Evolutionary conservation across 2,113 vertebrate species (phyloP).

Genomic region (Prietella phreatophila): DNA sequence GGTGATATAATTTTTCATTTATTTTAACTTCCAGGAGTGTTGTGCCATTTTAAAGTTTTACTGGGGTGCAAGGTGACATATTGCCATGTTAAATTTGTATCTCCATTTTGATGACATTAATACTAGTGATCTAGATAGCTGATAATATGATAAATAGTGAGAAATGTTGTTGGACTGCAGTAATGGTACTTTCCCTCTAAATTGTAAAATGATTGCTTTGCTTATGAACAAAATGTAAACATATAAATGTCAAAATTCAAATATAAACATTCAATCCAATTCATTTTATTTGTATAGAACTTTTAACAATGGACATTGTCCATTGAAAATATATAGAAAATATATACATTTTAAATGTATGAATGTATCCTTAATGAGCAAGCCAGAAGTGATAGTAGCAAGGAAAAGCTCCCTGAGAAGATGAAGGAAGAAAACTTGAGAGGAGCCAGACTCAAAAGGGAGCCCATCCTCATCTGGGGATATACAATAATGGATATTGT

Average conservation of each 20-base stretch:
- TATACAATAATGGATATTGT: too few species aligned
- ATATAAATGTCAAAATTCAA: background rate
- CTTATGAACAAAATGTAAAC: background rate
- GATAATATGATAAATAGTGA: background rate
- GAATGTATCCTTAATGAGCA: too few species aligned
- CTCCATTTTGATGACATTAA: background rate
- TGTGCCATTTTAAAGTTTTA: background rate
- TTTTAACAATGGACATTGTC: too few species aligned
- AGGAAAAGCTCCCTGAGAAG: too few species aligned
- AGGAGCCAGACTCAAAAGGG: too few species aligned
- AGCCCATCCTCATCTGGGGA: too few species aligned
- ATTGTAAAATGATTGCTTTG: background rate
- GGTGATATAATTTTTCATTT: background rate
- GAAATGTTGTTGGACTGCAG: background rate
- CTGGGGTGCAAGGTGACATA: background rate
- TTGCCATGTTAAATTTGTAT: background rate
- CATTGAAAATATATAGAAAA: too few species aligned
- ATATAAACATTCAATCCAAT: background rate
- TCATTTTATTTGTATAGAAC: too few species aligned
- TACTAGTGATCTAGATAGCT: background rate
- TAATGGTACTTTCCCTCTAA: background rate
- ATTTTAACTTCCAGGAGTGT: background rate
- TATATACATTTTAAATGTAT: too few species aligned
- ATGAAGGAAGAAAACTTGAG: too few species aligned
- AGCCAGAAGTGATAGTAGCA: too few species aligned